phyloP scores from a whole-genome alignment of 2,888 invertebrate species.

The Troides oblongomaculatus region DNA sequence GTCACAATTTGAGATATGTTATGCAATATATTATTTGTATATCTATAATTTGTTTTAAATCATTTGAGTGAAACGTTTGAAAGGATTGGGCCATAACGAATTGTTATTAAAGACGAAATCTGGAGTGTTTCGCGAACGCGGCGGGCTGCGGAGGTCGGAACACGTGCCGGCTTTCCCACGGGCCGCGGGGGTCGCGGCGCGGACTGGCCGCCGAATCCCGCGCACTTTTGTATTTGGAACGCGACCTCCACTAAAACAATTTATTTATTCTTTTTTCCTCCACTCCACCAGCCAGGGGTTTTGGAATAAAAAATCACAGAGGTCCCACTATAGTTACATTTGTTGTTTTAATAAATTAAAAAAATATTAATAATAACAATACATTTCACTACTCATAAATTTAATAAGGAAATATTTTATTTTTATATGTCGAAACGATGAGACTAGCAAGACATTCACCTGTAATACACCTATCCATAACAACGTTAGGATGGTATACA shows the following conservation, averaged over 20 bases:
- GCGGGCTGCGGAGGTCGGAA: conserved; percentile 52
- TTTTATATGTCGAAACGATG: no score
- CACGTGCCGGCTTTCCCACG: conserved; percentile 59
- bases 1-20: no score
- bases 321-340: conserved; percentile 4
- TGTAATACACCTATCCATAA: no score
- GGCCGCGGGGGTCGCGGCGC: conserved; percentile 48
- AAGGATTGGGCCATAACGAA: conserved; percentile 5
- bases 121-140: conserved; percentile 24
- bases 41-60: not conserved
- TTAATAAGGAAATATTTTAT: no score
- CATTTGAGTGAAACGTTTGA: not conserved
- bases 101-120: conserved; percentile 15
- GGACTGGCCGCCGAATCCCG: conserved; percentile 36
- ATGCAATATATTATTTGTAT: no score
- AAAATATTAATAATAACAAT: no score
- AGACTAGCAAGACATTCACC: no score
- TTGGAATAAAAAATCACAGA: conserved; percentile 1
- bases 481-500: no score
- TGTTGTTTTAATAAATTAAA: not conserved
- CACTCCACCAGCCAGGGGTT: conserved; percentile 13
- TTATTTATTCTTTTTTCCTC: conserved; percentile 20
- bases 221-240: conserved; percentile 39
- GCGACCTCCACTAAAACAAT: conserved; percentile 46
- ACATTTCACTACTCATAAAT: no score